Conservation (phyloP, 1,140 invertebrate genomes). For the Drosophila punjabiensis region DNA sequence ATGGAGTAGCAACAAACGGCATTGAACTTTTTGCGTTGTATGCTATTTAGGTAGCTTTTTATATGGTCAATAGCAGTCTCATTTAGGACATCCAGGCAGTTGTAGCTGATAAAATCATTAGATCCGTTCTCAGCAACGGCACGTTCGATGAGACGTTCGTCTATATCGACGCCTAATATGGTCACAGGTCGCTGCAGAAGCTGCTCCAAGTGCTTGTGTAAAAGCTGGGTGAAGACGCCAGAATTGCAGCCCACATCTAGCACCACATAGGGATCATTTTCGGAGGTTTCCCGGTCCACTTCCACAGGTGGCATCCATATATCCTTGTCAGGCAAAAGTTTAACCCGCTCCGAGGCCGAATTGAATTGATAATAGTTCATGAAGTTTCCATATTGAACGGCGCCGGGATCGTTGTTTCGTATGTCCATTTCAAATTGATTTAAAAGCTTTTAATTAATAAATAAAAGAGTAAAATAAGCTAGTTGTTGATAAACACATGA, state of each 20-base stretch:
- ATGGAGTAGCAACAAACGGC: conserved; percentile 92
- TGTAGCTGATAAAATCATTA: conserved; percentile 86
- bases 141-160: conserved; percentile 89
- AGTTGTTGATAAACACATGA: not conserved
- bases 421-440: conserved; percentile 6
- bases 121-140: conserved; percentile 87
- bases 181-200: conserved; percentile 81
- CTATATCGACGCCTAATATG: conserved; percentile 91
- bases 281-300: not conserved
- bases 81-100: conserved; percentile 88
- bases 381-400: conserved; percentile 92
- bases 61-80: conserved; percentile 83
- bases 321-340: conserved; percentile 86
- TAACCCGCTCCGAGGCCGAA: conserved; percentile 88
- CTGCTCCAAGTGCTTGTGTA: conserved; percentile 77
- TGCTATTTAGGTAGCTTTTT: conserved; percentile 85
- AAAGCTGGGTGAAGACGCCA: conserved; percentile 89
- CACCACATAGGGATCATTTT: conserved; percentile 85
- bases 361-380: conserved; percentile 95
- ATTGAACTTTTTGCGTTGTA: conserved; percentile 87
- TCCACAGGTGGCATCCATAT: conserved; percentile 86
- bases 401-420: conserved; percentile 88
- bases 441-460: not conserved
- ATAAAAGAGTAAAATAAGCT: no score
- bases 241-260: conserved; percentile 93